phyloP scores from a whole-genome alignment of 2,888 invertebrate species.

The Tachina grossa region DNA sequence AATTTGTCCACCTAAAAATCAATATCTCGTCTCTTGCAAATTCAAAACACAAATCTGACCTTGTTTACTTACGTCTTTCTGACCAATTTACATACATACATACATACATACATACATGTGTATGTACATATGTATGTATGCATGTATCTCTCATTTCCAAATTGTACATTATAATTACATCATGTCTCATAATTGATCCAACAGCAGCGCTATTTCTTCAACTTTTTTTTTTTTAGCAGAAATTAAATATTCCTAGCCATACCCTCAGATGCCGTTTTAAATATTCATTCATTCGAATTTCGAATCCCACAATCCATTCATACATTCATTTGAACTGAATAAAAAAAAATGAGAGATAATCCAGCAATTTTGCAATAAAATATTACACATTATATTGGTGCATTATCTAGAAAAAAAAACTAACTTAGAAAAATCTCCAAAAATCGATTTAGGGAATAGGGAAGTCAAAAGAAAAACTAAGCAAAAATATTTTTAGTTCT shows the following conservation, averaged over 20 bases:
- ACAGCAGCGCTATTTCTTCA: not conserved
- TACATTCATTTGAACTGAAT: not conserved
- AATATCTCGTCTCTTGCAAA: not conserved
- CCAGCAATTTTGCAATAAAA: constrained; percentile 2
- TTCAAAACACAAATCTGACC: constrained; percentile 15
- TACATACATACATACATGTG: no score
- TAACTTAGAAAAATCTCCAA: no score
- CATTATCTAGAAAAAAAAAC: no score
- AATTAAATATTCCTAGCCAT: constrained; percentile 50
- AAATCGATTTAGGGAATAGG: no score
- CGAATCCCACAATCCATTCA: not conserved
- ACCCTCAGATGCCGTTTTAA: constrained; percentile 2
- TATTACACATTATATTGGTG: not conserved
- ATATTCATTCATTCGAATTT: constrained; percentile 24
- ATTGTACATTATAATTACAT: constrained; percentile 35
- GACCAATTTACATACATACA: not conserved
- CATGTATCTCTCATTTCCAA: constrained; percentile 13
- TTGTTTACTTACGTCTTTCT: constrained; percentile 30
- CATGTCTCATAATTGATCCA: constrained; percentile 16
- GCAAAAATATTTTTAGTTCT: no score
- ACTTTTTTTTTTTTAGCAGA: not conserved
- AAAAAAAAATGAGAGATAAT: not conserved
- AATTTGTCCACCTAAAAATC: not conserved
- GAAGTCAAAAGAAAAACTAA: no score
- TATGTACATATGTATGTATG: no score